A percentile compares a stretch with the other conserved stretches of the same genome.
Conservation (phyloP, 1,140 invertebrate genomes). For the Augochlora pura region DNA sequence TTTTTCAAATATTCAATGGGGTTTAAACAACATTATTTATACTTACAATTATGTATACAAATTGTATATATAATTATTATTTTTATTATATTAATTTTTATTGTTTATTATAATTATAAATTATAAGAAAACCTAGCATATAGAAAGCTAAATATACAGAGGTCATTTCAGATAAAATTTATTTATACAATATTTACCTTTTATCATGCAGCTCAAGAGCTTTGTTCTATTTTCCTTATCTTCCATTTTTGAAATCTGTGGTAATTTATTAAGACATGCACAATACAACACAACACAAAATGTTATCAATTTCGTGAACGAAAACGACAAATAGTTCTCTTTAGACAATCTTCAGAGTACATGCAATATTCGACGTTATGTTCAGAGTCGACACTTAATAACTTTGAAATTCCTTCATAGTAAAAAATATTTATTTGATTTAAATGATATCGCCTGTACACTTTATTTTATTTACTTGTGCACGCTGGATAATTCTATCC, state of each 20-base stretch:
- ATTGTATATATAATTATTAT: too few species aligned
- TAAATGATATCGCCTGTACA: too few species aligned
- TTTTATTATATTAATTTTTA: too few species aligned
- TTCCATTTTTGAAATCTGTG: slow-evolving; percentile 39
- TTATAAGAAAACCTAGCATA: background rate
- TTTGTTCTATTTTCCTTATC: slow-evolving; percentile 49
- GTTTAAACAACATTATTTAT: too few species aligned
- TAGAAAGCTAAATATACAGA: background rate
- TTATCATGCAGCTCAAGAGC: slow-evolving; percentile 56
- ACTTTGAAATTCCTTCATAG: too few species aligned
- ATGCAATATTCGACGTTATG: background rate
- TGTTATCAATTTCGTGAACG: slow-evolving; percentile 17
- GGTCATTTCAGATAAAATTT: background rate
- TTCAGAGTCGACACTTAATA: background rate
- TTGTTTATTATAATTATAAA: too few species aligned
- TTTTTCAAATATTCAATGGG: background rate
- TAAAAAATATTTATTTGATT: too few species aligned
- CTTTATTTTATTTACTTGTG: too few species aligned
- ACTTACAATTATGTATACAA: background rate
- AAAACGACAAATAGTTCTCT: slow-evolving; percentile 5
- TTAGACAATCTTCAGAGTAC: slow-evolving; percentile 24
- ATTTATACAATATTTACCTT: slow-evolving; percentile 44
- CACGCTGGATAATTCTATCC: too few species aligned
- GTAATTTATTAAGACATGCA: slow-evolving; percentile 5
- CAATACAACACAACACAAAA: slow-evolving; percentile 14